Evolutionary conservation across 37 sponge, comb jelly and placozoan genomes (phyloP).

Genomic region (Haliclona indistincta): DNA sequence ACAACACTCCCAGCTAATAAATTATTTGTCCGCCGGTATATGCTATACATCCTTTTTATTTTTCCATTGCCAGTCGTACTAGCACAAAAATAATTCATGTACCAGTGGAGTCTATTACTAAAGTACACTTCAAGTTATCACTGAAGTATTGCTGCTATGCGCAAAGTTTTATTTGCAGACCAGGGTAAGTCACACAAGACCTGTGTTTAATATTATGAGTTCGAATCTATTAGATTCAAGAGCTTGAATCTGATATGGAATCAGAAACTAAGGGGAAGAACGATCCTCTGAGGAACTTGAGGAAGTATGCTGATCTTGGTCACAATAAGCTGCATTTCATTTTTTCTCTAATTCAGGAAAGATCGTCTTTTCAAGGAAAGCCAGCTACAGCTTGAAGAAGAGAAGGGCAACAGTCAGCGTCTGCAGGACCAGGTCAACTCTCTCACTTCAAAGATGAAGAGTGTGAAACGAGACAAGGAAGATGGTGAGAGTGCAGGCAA

Average conservation of each 20-base stretch:
- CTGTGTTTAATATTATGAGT: not conserved
- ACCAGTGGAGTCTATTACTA: too few species aligned
- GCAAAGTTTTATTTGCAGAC: too few species aligned
- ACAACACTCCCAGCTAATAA: too few species aligned
- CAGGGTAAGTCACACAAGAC: too few species aligned
- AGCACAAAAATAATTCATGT: too few species aligned
- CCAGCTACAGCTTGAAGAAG: conserved; percentile 78
- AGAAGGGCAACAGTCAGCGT: conserved; percentile 71
- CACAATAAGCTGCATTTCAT: not conserved
- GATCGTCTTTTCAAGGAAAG: conserved; percentile 75
- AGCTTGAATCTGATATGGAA: conserved; percentile 69
- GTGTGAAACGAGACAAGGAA: conserved; percentile 81
- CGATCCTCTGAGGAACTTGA: conserved; percentile 67
- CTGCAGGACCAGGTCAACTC: conserved; percentile 86
- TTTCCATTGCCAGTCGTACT: too few species aligned
- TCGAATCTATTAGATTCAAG: conserved; percentile 40
- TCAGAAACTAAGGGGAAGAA: conserved; percentile 64
- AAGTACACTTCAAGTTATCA: too few species aligned
- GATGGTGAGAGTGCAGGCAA: conserved; percentile 81
- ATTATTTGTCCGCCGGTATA: too few species aligned
- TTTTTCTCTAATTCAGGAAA: conserved; percentile 19
- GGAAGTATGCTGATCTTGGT: conserved; percentile 40
- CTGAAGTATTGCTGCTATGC: too few species aligned
- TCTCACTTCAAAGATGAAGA: conserved; percentile 76
- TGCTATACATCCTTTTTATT: too few species aligned